phyloP scores from a whole-genome alignment of 2,113 vertebrate genomes.

The Talpa occidentalis region DNA sequence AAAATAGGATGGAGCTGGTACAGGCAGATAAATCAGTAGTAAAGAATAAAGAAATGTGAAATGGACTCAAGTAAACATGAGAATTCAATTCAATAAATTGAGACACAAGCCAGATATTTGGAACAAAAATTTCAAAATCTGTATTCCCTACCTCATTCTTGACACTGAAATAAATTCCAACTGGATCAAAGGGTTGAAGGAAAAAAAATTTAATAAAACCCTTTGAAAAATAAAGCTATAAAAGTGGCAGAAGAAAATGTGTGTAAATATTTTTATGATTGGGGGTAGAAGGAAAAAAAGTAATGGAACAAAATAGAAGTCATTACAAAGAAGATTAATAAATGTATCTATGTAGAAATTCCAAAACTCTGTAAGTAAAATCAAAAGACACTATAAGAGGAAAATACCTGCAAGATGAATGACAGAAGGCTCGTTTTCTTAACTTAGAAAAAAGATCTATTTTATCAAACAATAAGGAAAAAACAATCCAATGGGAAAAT shows the following conservation, averaged over 20 bases:
- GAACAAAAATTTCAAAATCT: conserved; percentile 65
- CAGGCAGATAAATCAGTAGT: neutral
- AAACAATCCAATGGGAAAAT: neutral
- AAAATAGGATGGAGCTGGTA: conserved; percentile 4
- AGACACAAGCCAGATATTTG: conserved; percentile 56
- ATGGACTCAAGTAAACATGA: conserved; percentile 54
- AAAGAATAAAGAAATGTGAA: conserved; percentile 48
- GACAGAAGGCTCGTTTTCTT: neutral
- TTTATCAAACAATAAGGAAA: conserved; percentile 19
- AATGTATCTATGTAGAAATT: neutral
- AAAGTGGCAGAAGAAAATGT: conserved; percentile 36
- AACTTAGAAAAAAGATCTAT: neutral
- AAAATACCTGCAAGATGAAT: neutral
- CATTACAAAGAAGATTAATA: conserved; percentile 21
- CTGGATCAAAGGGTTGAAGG: conserved; percentile 54
- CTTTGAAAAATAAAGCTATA: conserved; percentile 46
- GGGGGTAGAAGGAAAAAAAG: neutral
- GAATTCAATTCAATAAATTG: conserved; percentile 56
- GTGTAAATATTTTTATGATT: conserved; percentile 44
- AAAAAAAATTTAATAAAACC: conserved; percentile 24
- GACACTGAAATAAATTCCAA: conserved; percentile 48
- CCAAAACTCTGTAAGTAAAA: neutral
- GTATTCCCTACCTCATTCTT: conserved; percentile 54
- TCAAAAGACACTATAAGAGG: conserved; percentile 11
- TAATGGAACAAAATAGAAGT: conserved; percentile 34